phyloP scores from a whole-genome alignment of 2,888 invertebrate species.

The Hydroisotoma schaefferi region DNA sequence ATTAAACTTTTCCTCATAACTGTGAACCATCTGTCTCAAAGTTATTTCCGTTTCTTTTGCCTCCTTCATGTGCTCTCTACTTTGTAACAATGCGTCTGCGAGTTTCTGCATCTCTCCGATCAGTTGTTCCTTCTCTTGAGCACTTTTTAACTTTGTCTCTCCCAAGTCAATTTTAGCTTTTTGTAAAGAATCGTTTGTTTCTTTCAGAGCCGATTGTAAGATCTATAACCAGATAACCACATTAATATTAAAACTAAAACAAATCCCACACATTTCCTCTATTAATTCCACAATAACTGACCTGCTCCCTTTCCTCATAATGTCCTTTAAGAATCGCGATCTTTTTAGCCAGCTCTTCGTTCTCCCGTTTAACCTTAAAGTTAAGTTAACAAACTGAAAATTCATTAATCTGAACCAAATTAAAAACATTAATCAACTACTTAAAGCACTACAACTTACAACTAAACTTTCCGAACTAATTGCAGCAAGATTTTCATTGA shows the following conservation, averaged over 20 bases:
- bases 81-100: constrained; percentile 40
- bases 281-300: constrained; percentile 6
- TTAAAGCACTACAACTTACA: constrained; percentile 22
- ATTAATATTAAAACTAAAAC: not conserved
- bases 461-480: constrained; percentile 46
- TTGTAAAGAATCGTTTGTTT: constrained; percentile 36
- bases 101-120: constrained; percentile 47
- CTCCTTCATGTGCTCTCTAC: constrained; percentile 46
- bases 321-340: constrained; percentile 42
- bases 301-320: constrained; percentile 47
- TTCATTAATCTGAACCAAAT: no score
- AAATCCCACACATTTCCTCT: not conserved
- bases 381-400: constrained; percentile 1
- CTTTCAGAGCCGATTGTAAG: constrained; percentile 36
- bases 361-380: constrained; percentile 43
- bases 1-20: constrained; percentile 47
- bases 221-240: constrained; percentile 24
- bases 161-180: constrained; percentile 37
- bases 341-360: constrained; percentile 45
- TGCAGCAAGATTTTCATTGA: constrained; percentile 47
- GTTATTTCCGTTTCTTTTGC: constrained; percentile 45
- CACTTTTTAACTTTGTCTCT: constrained; percentile 43
- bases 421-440: not conserved
- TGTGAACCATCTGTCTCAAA: constrained; percentile 39
- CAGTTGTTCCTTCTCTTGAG: constrained; percentile 46